Conservation (phyloP, 2,888 invertebrate species). For the Lasioglossum marginatum region DNA sequence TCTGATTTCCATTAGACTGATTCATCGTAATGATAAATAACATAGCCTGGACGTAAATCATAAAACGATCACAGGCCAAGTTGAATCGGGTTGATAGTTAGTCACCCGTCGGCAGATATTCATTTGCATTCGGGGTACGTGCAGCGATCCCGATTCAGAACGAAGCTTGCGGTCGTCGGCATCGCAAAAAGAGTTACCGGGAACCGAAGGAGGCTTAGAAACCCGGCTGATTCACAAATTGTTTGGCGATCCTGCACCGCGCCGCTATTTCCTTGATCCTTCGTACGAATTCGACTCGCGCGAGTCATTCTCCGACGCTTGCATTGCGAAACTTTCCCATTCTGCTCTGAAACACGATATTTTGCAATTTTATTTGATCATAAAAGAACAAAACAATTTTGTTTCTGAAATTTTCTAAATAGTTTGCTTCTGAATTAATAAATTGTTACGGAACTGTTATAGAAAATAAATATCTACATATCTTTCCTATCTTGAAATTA, state of each 20-base stretch:
- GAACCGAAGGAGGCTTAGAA: conserved; percentile 59
- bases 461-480: not conserved
- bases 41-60: not conserved
- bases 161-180: conserved; percentile 67
- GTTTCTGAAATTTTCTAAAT: not conserved
- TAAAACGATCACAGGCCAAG: not conserved
- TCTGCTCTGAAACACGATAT: not conserved
- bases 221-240: conserved; percentile 63
- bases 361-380: not conserved
- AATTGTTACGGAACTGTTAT: not conserved
- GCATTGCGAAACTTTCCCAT: not conserved
- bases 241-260: conserved; percentile 10
- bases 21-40: not conserved
- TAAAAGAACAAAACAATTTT: not conserved
- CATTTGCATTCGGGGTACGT: conserved; percentile 65
- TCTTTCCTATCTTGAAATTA: not conserved
- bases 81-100: conserved; percentile 37
- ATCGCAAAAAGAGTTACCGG: conserved; percentile 62
- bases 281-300: not conserved
- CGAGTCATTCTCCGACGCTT: not conserved
- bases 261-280: not conserved
- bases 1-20: not conserved
- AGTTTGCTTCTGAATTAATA: not conserved
- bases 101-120: conserved; percentile 25
- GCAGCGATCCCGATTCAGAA: conserved; percentile 47